These are phyloP conservation scores for Hippoglossus stenolepis DNA, from an alignment of 2,113 vertebrate genomes.

Conservation along the genomic window DNA sequence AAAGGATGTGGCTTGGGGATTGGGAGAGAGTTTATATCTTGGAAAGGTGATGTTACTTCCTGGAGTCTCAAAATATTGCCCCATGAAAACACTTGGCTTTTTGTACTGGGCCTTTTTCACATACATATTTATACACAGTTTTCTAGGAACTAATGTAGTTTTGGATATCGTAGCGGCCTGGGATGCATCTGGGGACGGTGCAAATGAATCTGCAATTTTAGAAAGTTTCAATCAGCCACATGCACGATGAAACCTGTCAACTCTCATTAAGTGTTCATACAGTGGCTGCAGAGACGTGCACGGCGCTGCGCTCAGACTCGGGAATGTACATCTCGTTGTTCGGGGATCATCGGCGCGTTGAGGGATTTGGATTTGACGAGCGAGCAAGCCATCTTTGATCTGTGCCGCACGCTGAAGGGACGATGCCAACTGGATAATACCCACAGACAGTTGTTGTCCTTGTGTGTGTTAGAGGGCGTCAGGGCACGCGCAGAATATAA, in stretches of 20 bases:
- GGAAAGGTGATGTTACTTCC: neutral
- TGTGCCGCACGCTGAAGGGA: constrained; percentile 18
- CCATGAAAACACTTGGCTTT: too few relatives aligned
- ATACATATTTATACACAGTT: too few relatives aligned
- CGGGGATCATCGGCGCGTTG: constrained; percentile 20
- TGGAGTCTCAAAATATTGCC: neutral
- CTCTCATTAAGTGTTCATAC: too few relatives aligned
- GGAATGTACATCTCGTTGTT: constrained; percentile 28
- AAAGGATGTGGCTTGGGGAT: too few relatives aligned
- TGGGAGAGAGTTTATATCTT: too few relatives aligned
- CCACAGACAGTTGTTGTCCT: constrained; percentile 9
- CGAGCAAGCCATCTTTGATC: constrained; percentile 33
- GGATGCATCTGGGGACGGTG: too few relatives aligned
- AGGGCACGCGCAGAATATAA: neutral
- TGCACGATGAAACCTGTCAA: too few relatives aligned
- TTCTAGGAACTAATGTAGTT: too few relatives aligned
- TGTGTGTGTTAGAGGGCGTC: neutral
- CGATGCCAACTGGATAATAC: constrained; percentile 18
- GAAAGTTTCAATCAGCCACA: too few relatives aligned
- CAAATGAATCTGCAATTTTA: too few relatives aligned
- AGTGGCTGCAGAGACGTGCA: neutral
- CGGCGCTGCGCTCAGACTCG: neutral
- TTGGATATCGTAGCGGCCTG: too few relatives aligned
- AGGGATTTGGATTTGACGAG: constrained; percentile 46
- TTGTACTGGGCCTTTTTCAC: too few relatives aligned